A percentile compares a stretch with the other conserved stretches of the same genome.
phyloP scores from a whole-genome alignment of 2,797 vertebrate species.

The Falco novaeseelandiae region DNA sequence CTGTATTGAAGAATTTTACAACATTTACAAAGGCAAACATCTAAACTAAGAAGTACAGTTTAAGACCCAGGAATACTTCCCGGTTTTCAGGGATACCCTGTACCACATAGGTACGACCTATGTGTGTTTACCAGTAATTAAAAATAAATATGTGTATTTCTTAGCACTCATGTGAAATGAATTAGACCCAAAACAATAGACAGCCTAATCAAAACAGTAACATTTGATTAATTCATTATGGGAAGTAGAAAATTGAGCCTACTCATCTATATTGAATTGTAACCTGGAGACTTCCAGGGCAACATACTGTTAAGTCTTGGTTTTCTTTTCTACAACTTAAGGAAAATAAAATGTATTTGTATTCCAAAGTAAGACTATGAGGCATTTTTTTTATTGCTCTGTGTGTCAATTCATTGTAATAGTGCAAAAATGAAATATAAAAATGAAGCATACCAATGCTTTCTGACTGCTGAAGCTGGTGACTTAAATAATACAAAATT shows the following conservation, averaged over 20 bases:
- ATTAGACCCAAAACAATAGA: not conserved
- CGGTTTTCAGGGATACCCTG: not conserved
- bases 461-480: not conserved
- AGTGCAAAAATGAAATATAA: not conserved
- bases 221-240: not conserved
- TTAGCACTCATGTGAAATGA: not conserved
- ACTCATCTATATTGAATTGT: not conserved
- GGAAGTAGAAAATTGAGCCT: not conserved
- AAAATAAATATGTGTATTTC: not conserved
- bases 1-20: not conserved
- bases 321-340: not conserved
- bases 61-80: not conserved
- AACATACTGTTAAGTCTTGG: not conserved
- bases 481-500: not conserved
- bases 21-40: not conserved
- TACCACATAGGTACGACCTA: not conserved
- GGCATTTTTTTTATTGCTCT: not conserved
- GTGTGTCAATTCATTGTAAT: too few relatives aligned
- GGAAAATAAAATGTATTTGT: not conserved
- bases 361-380: not conserved
- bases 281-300: not conserved
- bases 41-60: not conserved
- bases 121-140: not conserved
- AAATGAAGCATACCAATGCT: not conserved
- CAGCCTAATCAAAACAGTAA: not conserved